Conservation (phyloP, 2,113 vertebrate species). For the Pteropus alecto region DNA sequence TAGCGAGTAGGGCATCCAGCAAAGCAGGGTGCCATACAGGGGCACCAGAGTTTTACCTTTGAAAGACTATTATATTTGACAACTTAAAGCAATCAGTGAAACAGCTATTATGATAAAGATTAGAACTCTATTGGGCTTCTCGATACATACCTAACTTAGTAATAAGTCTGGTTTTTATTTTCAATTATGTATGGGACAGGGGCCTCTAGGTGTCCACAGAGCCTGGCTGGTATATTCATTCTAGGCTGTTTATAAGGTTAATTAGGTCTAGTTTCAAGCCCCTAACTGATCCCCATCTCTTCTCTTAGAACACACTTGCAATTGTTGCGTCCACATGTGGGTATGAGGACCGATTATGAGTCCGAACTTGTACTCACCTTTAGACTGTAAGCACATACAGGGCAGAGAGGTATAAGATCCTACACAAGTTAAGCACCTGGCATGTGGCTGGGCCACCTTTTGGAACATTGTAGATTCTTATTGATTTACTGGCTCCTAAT, state of each 20-base stretch:
- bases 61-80: background rate
- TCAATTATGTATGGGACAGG: background rate
- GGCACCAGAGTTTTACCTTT: background rate
- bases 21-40: background rate
- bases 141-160: background rate
- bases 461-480: background rate
- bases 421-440: background rate
- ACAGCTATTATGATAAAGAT: background rate
- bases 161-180: conserved; percentile 4
- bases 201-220: background rate
- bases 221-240: background rate
- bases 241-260: background rate
- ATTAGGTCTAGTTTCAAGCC: background rate
- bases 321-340: background rate
- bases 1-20: background rate
- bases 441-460: background rate
- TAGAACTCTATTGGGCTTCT: background rate
- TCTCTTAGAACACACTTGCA: background rate
- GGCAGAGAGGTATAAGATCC: background rate
- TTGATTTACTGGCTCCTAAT: background rate
- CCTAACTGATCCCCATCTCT: background rate
- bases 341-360: background rate
- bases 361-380: background rate
- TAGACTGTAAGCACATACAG: background rate
- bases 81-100: background rate